These are phyloP conservation scores for Astreopora myriophthalma DNA, from an alignment of 64 coral and sea anemone genomes.

Conservation along the genomic window DNA sequence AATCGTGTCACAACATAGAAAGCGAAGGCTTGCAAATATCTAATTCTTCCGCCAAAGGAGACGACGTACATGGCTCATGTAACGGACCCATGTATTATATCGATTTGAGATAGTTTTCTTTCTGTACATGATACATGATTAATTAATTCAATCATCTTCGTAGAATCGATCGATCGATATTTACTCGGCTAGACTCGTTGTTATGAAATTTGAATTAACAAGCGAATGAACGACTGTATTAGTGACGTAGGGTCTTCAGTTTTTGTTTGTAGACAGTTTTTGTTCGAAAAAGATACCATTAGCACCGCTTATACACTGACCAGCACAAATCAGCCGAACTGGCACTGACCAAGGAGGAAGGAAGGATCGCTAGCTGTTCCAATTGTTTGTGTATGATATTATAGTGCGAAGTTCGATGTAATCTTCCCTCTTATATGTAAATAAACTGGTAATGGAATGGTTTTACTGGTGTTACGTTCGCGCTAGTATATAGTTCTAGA, in stretches of 20 bases:
- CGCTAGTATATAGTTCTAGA: conserved; percentile 15
- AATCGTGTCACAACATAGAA: conserved; percentile 64
- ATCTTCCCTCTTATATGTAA: conserved; percentile 95
- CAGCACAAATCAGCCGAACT: conserved; percentile 67
- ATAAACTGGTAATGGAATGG: conserved; percentile 95
- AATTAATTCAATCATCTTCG: conserved; percentile 48
- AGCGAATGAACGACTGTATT: conserved; percentile 29
- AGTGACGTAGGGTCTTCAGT: conserved; percentile 37
- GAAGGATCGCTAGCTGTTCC: conserved; percentile 13
- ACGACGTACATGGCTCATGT: conserved; percentile 69
- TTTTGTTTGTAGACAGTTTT: conserved; percentile 44
- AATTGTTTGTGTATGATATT: conserved; percentile 78
- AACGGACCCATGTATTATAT: conserved; percentile 79
- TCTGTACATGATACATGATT: conserved; percentile 71
- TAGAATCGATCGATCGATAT: conserved; percentile 81
- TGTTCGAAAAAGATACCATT: conserved; percentile 33
- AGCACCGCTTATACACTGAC: conserved; percentile 55
- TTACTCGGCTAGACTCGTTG: conserved; percentile 59
- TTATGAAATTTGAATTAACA: conserved; percentile 47
- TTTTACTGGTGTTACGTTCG: conserved; percentile 52
- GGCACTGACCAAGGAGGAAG: neutral
- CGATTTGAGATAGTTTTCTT: conserved; percentile 63
- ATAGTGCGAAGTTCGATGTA: conserved; percentile 79
- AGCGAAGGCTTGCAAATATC: conserved; percentile 56
- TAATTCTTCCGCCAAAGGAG: conserved; percentile 82